Percentiles rank a stretch among this genome's conserved stretches.
Conservation (phyloP, 2,888 invertebrate genomes). For the Pseudeuparius sepicola region DNA sequence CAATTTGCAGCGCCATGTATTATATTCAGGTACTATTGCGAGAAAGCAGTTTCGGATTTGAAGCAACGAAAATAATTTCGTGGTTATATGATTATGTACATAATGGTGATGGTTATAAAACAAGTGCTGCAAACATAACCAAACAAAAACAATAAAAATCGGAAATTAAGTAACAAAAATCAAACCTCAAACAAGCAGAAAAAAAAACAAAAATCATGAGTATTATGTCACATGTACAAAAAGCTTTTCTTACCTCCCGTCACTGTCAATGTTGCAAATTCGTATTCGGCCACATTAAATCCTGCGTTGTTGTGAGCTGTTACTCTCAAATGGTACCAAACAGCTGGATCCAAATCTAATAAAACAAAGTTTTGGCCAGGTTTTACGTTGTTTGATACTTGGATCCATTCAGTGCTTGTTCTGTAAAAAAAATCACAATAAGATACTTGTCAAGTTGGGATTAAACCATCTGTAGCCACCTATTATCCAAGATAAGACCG, state of each 20-base stretch:
- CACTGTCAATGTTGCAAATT: conserved; percentile 88
- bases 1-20: conserved; percentile 28
- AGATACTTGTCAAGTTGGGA: too few species aligned
- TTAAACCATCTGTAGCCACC: too few species aligned
- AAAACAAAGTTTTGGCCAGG: conserved; percentile 86
- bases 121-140: conserved; percentile 27
- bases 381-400: conserved; percentile 87
- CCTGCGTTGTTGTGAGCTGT: conserved; percentile 94
- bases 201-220: conserved; percentile 15
- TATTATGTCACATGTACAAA: conserved; percentile 18
- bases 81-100: conserved; percentile 21
- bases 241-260: conserved; percentile 85
- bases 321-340: conserved; percentile 86
- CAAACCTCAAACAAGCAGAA: conserved; percentile 14
- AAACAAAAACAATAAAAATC: conserved; percentile 16
- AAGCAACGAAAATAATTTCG: too few species aligned
- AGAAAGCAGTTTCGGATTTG: conserved; percentile 22
- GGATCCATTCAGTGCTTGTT: conserved; percentile 82
- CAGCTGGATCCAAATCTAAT: conserved; percentile 83
- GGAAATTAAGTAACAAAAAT: conserved; percentile 14
- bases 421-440: conserved; percentile 43
- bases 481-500: too few species aligned
- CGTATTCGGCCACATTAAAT: conserved; percentile 88
- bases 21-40: conserved; percentile 41
- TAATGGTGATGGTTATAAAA: conserved; percentile 25